These are phyloP conservation scores for Arvicanthis niloticus DNA, from an alignment of 2,113 vertebrate genomes.

Conservation along the genomic window DNA sequence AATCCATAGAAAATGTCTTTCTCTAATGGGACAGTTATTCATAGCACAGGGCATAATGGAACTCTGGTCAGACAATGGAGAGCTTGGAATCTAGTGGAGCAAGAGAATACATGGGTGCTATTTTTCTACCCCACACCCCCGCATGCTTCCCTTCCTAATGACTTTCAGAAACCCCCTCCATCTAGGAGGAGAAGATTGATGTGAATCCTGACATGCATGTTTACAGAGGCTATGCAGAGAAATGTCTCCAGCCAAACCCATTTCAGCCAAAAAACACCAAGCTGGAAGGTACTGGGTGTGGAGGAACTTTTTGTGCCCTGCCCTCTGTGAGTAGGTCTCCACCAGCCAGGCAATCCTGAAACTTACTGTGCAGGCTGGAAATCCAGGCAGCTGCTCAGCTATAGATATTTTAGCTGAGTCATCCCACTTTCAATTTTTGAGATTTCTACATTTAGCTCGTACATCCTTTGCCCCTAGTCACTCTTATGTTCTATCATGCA, in stretches of 20 bases:
- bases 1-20: neutral
- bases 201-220: neutral
- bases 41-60: neutral
- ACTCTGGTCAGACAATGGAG: neutral
- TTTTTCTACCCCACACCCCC: neutral
- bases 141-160: neutral
- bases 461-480: neutral
- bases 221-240: neutral
- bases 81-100: neutral
- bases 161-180: neutral
- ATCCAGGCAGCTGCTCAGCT: neutral
- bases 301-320: neutral
- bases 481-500: neutral
- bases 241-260: neutral
- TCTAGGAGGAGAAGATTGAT: fast-evolving
- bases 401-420: neutral
- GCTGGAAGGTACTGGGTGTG: too few species aligned
- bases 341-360: neutral
- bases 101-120: neutral
- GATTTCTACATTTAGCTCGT: neutral
- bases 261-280: neutral
- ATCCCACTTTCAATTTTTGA: neutral
- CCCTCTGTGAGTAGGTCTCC: neutral
- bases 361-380: neutral
- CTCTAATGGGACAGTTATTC: too few species aligned